Evolutionary conservation across 2,113 vertebrate genomes (phyloP).

Genomic region (Apus apus): DNA sequence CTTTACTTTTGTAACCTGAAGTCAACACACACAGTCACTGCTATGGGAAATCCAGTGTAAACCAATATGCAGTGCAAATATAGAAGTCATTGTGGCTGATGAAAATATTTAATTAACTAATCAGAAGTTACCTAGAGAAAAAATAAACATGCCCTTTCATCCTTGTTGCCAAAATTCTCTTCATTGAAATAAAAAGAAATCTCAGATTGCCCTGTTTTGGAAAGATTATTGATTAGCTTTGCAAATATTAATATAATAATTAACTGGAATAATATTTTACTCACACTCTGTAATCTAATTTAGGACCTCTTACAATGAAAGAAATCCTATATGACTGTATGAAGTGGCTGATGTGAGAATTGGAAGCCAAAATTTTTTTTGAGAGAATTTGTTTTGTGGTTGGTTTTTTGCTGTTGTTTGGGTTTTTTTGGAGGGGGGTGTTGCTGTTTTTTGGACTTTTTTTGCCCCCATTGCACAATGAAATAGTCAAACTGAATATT

Average conservation of each 20-base stretch:
- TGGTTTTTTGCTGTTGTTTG: not conserved
- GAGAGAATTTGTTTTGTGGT: not conserved
- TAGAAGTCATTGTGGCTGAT: conserved; percentile 2
- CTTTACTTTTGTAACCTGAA: conserved; percentile 1
- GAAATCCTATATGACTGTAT: not conserved
- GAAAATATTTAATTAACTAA: conserved; percentile 62
- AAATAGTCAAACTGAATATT: not conserved
- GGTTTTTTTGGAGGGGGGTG: not conserved
- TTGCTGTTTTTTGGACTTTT: accelerated
- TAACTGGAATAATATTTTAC: conserved; percentile 52
- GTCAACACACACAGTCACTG: not conserved
- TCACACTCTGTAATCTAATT: conserved; percentile 28
- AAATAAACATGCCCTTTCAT: conserved; percentile 53
- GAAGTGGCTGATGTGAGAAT: not conserved
- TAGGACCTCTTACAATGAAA: not conserved
- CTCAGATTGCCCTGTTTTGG: not conserved
- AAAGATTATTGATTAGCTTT: conserved; percentile 31
- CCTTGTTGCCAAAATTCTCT: not conserved
- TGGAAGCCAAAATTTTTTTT: not conserved
- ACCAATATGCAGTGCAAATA: not conserved
- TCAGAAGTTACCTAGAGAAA: conserved; percentile 23
- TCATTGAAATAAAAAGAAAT: conserved; percentile 43
- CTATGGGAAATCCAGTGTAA: conserved; percentile 23
- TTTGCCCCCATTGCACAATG: not conserved
- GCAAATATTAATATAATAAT: conserved; percentile 32